Base-by-base conservation (phyloP, 2,113 vertebrate species). In the Hirundichthys speculiger region DNA sequence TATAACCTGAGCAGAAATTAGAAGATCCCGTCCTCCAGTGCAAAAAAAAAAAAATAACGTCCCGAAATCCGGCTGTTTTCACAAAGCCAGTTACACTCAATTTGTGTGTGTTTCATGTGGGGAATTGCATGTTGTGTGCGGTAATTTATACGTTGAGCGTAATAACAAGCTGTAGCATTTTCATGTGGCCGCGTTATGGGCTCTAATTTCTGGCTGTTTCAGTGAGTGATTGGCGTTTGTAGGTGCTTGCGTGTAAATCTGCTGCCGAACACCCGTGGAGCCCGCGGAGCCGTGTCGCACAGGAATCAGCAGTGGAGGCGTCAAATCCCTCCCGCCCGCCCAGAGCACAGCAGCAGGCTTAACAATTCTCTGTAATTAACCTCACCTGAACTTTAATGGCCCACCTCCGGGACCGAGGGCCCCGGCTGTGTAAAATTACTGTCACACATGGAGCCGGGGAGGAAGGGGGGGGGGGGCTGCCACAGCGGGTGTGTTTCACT, bases 301-400 rank as follows among this genome's bases (percentile, higher is more conserved):
- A 73, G 61, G 43, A 77, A 83, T 79, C 81, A 62, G 62, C 60
- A 43, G 63, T 57, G 76, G 74, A 80, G 85, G 77, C 67, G 63
- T 85, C 73, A 79, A 65, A 82, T 69, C 80, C 84, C 75, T 86
- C 83, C 75, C 68, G 76, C 82, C 83, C 58, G 58, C 77, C 73
- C 66, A 53, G 82, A 4, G 64, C 88, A 73, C 79, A 87, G 86
- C 88, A 69, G 89, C 84, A 82, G 74, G 78, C 86, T 83, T 85
- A 86, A 89, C 90, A 90, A 88, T 90, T 90, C 82, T 86, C 86
- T 84, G 83, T 90, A 92, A 93, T 91, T 90, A 93, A 90, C 90
- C 90, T 92, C 90, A 89, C 90, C 90, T 91, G 87, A 90, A 86
- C 88, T 84, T 83, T 91, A 92, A 92, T 89, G 88, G 87, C 84